phyloP scores from a whole-genome alignment of 2,797 vertebrate genomes.

The Tiaroga cobitis region DNA sequence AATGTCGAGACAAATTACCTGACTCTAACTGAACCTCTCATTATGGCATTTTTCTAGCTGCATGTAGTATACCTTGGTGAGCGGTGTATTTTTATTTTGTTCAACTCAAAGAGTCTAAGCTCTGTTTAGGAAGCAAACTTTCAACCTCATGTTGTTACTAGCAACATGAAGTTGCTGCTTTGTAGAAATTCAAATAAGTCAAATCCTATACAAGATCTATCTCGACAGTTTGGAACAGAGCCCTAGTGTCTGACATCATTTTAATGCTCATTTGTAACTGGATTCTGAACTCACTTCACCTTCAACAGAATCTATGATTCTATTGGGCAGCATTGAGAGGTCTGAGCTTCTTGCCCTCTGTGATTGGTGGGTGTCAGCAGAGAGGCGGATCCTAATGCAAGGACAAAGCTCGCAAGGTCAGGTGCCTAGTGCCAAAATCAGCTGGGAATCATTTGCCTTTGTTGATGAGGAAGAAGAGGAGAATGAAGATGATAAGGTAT shows the following conservation, averaged over 20 bases:
- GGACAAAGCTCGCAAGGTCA: slow-evolving; percentile 71
- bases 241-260: not conserved
- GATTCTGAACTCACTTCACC: slow-evolving; percentile 8
- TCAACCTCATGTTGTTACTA: slow-evolving; percentile 1
- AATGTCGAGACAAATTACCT: slow-evolving; percentile 41
- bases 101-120: not conserved
- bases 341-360: slow-evolving; percentile 88
- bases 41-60: slow-evolving; percentile 4
- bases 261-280: slow-evolving; percentile 16
- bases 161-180: not conserved
- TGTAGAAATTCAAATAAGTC: not conserved
- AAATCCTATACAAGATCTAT: not conserved
- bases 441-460: slow-evolving; percentile 87
- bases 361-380: slow-evolving; percentile 85
- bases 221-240: not conserved
- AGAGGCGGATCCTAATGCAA: slow-evolving; percentile 82
- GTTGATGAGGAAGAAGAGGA: slow-evolving; percentile 90
- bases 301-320: slow-evolving; percentile 89
- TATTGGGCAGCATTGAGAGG: slow-evolving; percentile 91
- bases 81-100: not conserved
- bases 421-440: slow-evolving; percentile 68
- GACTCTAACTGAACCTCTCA: not conserved
- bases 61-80: not conserved
- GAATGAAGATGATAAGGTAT: slow-evolving; percentile 76
- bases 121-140: not conserved